Evolutionary conservation across 37 sponge, comb jelly and placozoan genomes (phyloP), one percentile per base, ranked within the genome.

Genomic region (Halichondria panicea): DNA sequence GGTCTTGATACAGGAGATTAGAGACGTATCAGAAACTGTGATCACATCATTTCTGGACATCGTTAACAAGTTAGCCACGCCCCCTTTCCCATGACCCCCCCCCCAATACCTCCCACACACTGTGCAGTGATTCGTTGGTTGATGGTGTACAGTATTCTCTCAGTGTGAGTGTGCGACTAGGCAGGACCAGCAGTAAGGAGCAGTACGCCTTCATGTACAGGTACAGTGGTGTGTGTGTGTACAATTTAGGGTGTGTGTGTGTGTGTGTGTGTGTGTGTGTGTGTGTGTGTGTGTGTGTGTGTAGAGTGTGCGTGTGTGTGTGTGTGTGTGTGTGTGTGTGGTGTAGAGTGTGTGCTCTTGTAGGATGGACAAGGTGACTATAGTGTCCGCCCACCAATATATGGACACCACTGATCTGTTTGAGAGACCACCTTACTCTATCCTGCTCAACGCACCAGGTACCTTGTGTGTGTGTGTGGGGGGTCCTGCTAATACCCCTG

Each of bases 131-230:
- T n/a, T n/a, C n/a, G n/a, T n/a, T n/a, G 27, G 57, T 15, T 61
- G 55, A 24, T 40, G 63, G 50, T 56, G 42, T 48, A 19, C 24
- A 33, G 45, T 89, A 80, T 28, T n/a, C 41, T 6, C 43, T 75
- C 21, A 38, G 28, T 19, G 70, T 96, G 15, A 90, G 93, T 69
- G 76, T 63, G 1, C 44, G 97, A 25, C 81, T 93, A 24, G 97
- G 97, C 18, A 33, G 80, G 3, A 71, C 84, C 34, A 76, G 38
- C 50, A 68, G 74, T 45, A 96, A 96, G 54, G 97, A 96, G 66
- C 97, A 96, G 58, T 96, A 96, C 75, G 91, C 87, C 42, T 83
- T 86, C 65, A 61, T 96, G 44, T 96, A 92, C 70, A 87, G 81
- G 87, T 42, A 21, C 46, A 24, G 39, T 59, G 25, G 7, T 35